Conservation (phyloP, 1,140 invertebrate species). For the Ectropis grisescens region DNA sequence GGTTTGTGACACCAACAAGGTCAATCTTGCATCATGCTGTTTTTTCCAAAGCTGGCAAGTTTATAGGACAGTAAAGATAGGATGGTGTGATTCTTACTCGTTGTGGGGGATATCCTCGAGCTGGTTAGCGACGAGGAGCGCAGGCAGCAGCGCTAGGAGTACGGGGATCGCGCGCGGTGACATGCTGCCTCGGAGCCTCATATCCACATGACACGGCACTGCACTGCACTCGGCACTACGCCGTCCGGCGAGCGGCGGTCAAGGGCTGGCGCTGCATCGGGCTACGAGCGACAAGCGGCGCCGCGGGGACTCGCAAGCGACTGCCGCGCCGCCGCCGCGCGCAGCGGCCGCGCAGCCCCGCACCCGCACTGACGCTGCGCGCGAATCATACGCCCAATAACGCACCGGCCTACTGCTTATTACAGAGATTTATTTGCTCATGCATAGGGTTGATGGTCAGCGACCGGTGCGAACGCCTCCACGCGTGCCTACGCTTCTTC, state of each 20-base stretch:
- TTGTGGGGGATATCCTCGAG: slow-evolving; percentile 88
- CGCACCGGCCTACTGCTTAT: slow-evolving; percentile 50
- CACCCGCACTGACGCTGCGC: slow-evolving; percentile 61
- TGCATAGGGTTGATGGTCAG: slow-evolving; percentile 39
- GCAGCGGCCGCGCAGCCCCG: slow-evolving; percentile 12
- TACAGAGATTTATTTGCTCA: slow-evolving; percentile 62
- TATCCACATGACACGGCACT: slow-evolving; percentile 51
- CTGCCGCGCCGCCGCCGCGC: slow-evolving; percentile 27
- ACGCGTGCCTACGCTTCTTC: slow-evolving; percentile 1
- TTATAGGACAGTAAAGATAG: no score
- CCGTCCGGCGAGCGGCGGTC: slow-evolving; percentile 22
- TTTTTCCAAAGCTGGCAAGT: no score
- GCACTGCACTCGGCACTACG: slow-evolving; percentile 33
- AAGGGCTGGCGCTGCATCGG: slow-evolving; percentile 14
- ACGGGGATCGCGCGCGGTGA: slow-evolving; percentile 29
- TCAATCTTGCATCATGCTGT: no score
- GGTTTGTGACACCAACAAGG: no score
- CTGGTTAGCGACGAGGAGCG: slow-evolving; percentile 73
- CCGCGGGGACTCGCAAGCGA: slow-evolving; percentile 32
- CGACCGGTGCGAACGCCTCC: slow-evolving; percentile 13
- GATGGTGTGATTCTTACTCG: slow-evolving; percentile 86
- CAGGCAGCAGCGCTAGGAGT: slow-evolving; percentile 40
- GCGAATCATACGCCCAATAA: slow-evolving; percentile 66
- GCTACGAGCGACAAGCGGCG: slow-evolving; percentile 27
- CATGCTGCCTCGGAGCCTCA: slow-evolving; percentile 45